These are phyloP conservation scores for Campoletis raptor DNA, from an alignment of 2,888 invertebrate genomes.

Conservation along the genomic window DNA sequence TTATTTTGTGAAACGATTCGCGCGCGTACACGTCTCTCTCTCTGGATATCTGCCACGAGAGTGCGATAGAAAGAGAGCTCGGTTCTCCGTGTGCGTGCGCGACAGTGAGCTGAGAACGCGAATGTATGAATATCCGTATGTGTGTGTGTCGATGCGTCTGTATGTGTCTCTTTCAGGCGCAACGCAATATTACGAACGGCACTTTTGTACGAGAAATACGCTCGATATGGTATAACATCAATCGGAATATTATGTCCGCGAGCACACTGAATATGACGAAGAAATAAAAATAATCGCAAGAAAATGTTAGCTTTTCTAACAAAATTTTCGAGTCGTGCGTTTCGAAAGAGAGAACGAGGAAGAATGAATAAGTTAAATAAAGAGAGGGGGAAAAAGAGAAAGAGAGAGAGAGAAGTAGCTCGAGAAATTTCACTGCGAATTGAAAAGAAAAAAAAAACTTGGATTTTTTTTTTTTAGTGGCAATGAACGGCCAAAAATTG, in stretches of 20 bases:
- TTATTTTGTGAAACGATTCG: constrained; percentile 38
- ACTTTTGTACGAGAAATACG: constrained; percentile 58
- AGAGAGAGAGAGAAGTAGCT: neutral
- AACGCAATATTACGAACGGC: constrained; percentile 63
- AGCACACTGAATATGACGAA: constrained; percentile 40
- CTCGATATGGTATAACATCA: constrained; percentile 40
- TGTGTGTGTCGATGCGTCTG: neutral
- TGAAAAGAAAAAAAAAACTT: constrained; percentile 20
- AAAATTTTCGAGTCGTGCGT: neutral
- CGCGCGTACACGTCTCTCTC: constrained; percentile 40
- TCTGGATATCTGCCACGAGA: constrained; percentile 52
- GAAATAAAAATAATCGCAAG: neutral
- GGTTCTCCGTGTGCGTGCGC: constrained; percentile 6
- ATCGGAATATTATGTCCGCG: constrained; percentile 23
- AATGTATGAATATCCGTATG: constrained; percentile 8
- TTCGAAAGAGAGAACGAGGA: neutral
- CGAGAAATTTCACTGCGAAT: constrained; percentile 31
- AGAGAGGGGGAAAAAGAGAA: neutral
- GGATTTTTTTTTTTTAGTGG: constrained; percentile 13
- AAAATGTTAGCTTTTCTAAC: neutral
- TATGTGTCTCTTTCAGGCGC: constrained; percentile 30
- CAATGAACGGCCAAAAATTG: constrained; percentile 32
- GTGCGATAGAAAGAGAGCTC: constrained; percentile 17
- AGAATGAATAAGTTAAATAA: neutral
- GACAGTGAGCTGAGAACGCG: neutral